Percentiles rank a stretch among this genome's conserved stretches.
These are phyloP conservation scores for Pelodiscus sinensis DNA, from an alignment of 2,113 vertebrate genomes.

Conservation along the genomic window DNA sequence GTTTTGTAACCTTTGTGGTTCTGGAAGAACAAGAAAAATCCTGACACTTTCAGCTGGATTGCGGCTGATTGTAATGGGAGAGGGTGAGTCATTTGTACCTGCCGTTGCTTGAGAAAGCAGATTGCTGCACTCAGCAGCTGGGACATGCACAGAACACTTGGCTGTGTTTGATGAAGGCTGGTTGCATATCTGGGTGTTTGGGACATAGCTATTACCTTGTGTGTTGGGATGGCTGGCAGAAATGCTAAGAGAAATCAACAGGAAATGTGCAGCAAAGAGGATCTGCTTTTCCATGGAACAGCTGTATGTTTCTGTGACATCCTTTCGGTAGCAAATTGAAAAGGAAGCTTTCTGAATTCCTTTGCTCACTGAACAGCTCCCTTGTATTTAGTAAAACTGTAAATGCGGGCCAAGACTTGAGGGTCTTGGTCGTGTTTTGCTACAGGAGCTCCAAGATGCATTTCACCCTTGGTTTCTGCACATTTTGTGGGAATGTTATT, in stretches of 20 bases:
- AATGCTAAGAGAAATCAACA: not conserved
- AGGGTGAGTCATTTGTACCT: not conserved
- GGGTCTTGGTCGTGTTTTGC: not conserved
- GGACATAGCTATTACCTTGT: not conserved
- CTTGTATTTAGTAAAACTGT: not conserved
- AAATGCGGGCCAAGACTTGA: not conserved
- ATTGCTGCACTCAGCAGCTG: not conserved
- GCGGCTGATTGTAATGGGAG: not conserved
- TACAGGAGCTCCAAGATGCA: not conserved
- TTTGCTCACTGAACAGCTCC: no score
- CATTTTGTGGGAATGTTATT: not conserved
- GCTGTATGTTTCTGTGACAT: not conserved
- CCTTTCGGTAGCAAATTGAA: not conserved
- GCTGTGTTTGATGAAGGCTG: not conserved
- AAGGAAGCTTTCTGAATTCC: not conserved
- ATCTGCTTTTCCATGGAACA: not conserved
- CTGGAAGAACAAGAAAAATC: conserved; percentile 10
- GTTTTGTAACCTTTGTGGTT: conserved; percentile 42
- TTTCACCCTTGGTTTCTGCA: not conserved
- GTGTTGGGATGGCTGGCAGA: not conserved
- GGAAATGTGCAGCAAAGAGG: not conserved
- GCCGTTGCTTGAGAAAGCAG: not conserved
- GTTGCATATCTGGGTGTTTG: not conserved
- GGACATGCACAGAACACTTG: not conserved
- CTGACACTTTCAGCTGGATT: conserved; percentile 23